Conservation (phyloP, 2,113 vertebrate genomes). For the Cricetomys ansorgei region DNA sequence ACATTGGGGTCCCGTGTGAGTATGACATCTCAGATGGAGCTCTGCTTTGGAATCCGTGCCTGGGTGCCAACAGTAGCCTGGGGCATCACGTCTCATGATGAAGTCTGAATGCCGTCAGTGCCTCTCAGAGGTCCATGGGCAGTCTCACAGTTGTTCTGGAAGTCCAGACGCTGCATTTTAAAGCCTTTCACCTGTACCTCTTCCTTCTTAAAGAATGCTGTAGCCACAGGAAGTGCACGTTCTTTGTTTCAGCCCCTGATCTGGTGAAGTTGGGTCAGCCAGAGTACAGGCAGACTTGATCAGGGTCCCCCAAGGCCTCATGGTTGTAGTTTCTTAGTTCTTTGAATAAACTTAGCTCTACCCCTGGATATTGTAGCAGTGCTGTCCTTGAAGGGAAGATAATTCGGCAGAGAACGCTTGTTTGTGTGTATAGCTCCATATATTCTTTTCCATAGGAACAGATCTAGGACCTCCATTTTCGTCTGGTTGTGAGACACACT, state of each 20-base stretch:
- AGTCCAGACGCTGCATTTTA: background rate
- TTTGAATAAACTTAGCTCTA: conserved; percentile 82
- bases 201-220: background rate
- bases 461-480: conserved; percentile 11
- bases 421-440: background rate
- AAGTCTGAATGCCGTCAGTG: background rate
- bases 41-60: background rate
- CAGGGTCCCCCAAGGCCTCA: background rate
- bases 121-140: background rate
- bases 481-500: background rate
- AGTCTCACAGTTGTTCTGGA: conserved; percentile 24
- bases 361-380: conserved; percentile 82
- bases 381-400: conserved; percentile 74
- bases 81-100: background rate
- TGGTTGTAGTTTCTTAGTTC: conserved; percentile 67
- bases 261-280: background rate
- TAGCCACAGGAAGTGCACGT: background rate
- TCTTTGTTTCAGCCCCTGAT: conserved; percentile 23
- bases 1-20: background rate
- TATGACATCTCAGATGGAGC: background rate
- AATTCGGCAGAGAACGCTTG: background rate
- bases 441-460: conserved; percentile 3
- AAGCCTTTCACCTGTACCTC: conserved; percentile 15
- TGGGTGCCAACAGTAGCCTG: background rate
- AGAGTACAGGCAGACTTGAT: background rate